Evolutionary conservation across 1,140 invertebrate genomes (phyloP), one percentile per base, ranked within the genome.

Genomic region (Periplaneta americana): DNA sequence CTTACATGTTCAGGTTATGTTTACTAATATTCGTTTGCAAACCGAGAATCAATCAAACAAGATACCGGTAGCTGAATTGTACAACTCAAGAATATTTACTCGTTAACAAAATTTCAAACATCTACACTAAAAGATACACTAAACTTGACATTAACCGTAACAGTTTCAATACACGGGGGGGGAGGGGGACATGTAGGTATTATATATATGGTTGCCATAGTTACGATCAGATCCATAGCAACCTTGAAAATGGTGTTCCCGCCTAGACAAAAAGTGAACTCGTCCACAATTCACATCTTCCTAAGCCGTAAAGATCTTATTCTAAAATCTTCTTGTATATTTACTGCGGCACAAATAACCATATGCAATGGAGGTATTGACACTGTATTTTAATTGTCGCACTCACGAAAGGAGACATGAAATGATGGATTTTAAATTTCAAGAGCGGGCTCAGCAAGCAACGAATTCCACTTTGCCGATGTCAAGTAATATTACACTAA

Each of bases 251-350:
- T 78, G 66, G 48, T 80, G 34, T 80, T 80, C 80, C 80, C 80
- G 80, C 80, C 80, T 57, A 74, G 17, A 75, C 66, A 35, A 75
- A 74, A 80, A 80, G 74, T 80, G 80, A 80, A 80, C 80, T 80
- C 80, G 37, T 35, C 80, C 80, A 80, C 6, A 10, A 34, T 31
- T 37, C 76, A 31, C 74, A 76, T 15, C 33, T 34, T 78, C 28
- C 34, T 36, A 22, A 78, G 28, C 28, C 28, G n/a, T n/a, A 28
- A 8, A n/a, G 35, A 36, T 34, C 10, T 34, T 1, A 9, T 34
- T 22, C 4, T 4, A 33, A 75, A 75, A 75, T 5, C 1, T n/a
- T 9, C 22, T 4, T 66, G 28, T 15, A 48, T 18, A 15, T 11
- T 28, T 66, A 48, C 2, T 48, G 28, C 10, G 28, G 28, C 11